Evolutionary conservation across 1,140 invertebrate species (phyloP), one percentile per base, ranked within the genome.

Genomic region (Venturia canescens): DNA sequence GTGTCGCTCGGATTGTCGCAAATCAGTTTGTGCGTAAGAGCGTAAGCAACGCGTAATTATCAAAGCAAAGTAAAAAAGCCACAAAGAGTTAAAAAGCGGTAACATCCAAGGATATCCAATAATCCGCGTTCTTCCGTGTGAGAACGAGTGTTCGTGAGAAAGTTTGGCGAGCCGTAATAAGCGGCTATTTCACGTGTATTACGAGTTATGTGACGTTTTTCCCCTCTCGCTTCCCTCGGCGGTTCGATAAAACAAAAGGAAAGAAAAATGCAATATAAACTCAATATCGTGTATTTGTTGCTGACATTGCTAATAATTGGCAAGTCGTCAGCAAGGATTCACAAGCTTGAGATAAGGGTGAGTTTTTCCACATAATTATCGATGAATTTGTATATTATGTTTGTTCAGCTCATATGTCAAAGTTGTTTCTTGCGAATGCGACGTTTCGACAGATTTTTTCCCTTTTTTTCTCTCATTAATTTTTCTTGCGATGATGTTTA

Each of bases 321-420:
- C 7, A 63, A 82, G 7, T 83, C 83, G 44, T 77, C 27, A 75
- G 90, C 80, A 66, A 89, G 86, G 86, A 93, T 87, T 84, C 91
- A 88, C 90, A 93, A 90, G 70, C 90, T 86, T 53, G 90, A 88
- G 63, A 89, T 91, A 86, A 88, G 87, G 88, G 90, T 87, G 90
- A 86, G 84, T 88, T 86, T n/a, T 21, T 27, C 78, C 48, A 53
- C 16, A 21, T 44, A 29, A 15, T 67, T 21, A 9, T 23, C 3
- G 23, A 27, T 74, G 44, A 26, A 21, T 31, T 50, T n/a, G 1
- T 53, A 18, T n/a, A 29, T 29, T 70, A 16, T 27, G 48, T 69
- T 80, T 34, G 23, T 7, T 60, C 63, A 23, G 21, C 27, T 80
- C 44, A 38, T 26, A 69, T 23, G 44, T 80, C 23, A 29, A 29